A percentile compares a stretch with the other conserved stretches of the same genome.
phyloP scores from a whole-genome alignment of 2,113 vertebrate species.

The Ammodytes dubius region DNA sequence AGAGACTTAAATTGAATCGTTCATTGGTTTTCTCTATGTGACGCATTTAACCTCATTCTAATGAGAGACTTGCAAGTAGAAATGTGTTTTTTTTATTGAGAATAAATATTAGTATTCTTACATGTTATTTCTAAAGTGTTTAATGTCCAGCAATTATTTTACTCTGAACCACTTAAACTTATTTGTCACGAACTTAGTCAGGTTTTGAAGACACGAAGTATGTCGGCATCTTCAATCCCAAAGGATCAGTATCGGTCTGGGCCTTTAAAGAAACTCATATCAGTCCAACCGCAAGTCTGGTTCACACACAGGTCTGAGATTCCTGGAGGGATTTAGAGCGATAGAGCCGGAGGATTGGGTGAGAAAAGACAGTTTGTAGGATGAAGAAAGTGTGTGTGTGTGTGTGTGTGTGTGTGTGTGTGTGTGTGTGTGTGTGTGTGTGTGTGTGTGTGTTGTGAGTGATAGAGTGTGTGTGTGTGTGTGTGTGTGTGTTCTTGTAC shows the following conservation, averaged over 20 bases:
- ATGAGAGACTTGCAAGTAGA: background rate
- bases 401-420: constrained; percentile 25
- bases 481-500: background rate
- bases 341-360: constrained; percentile 53
- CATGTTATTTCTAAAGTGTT: background rate
- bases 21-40: background rate
- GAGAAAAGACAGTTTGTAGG: constrained; percentile 39
- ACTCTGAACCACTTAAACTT: background rate
- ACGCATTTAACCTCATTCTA: background rate
- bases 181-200: constrained; percentile 7
- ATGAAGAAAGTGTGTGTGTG: constrained; percentile 24
- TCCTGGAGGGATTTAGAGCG: constrained; percentile 77
- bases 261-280: constrained; percentile 42
- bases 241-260: constrained; percentile 23
- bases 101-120: background rate
- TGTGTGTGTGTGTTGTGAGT: no score
- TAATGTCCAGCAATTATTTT: no score
- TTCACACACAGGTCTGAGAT: constrained; percentile 78
- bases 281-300: constrained; percentile 37
- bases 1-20: background rate
- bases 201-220: background rate
- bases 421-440: constrained; percentile 9
- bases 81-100: no score
- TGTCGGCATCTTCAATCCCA: constrained; percentile 15
- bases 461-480: constrained; percentile 6